A percentile compares a stretch with the other conserved stretches of the same genome.
phyloP scores from a whole-genome alignment of 2,797 vertebrate species.

The Aldrovandia affinis region DNA sequence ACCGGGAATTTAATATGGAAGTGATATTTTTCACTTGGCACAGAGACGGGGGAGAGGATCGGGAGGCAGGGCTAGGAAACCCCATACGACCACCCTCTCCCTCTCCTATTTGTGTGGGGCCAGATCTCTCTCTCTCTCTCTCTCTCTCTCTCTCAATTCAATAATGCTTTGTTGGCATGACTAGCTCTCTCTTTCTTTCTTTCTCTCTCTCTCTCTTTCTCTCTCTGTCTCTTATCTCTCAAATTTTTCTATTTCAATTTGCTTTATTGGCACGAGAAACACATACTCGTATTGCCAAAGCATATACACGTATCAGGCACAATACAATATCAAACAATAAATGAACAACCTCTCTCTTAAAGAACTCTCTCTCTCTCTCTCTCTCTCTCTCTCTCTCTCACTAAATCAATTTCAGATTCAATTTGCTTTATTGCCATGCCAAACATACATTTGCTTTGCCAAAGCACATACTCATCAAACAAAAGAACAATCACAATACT shows the following conservation, averaged over 20 bases:
- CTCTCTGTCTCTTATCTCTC: too few species aligned
- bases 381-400: background rate
- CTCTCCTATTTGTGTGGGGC: constrained; percentile 5
- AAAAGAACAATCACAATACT: background rate
- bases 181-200: background rate
- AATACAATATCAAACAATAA: background rate
- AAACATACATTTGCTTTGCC: background rate
- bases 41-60: constrained; percentile 14
- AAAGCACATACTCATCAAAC: background rate
- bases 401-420: background rate
- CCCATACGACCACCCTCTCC: constrained; percentile 21
- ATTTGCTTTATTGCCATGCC: background rate
- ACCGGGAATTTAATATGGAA: constrained; percentile 40
- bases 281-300: background rate
- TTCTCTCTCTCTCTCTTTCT: background rate
- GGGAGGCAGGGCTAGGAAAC: constrained; percentile 19
- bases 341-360: background rate
- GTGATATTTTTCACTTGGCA: constrained; percentile 42
- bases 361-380: background rate
- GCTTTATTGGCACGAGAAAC: background rate
- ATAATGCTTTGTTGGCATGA: background rate
- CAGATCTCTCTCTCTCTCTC: background rate
- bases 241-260: background rate
- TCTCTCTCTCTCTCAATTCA: constrained; percentile 1
- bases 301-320: background rate